Evolutionary conservation across 2,888 invertebrate genomes (phyloP), one percentile per base, ranked within the genome.

Genomic region (Thalpophila matura): DNA sequence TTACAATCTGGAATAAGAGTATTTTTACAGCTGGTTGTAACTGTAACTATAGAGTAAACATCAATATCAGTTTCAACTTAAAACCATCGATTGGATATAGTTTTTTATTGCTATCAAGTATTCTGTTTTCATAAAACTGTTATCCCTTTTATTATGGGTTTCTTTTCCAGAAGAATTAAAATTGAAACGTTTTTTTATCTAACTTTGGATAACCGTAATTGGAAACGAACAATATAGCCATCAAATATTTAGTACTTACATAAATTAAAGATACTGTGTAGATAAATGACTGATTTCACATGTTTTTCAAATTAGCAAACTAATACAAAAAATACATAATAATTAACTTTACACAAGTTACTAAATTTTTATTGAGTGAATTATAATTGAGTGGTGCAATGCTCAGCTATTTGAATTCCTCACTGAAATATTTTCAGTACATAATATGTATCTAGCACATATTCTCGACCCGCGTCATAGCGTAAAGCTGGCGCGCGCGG

Each of bases 21-120:
- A 84, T 86, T 87, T 87, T 86, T 86, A 83, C 82, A 82, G 80
- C 81, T 82, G 80, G 61, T 64, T 80, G 71, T 84, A 79, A 82
- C 71, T 77, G 67, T 73, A n/a, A n/a, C n/a, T n/a, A 70, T 61
- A 70, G 53, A 75, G 74, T 81, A 82, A 83, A 84, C 74, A 83
- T 67, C 42, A 74, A 65, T 66, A 76, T 79, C 64, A 68, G 58
- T 81, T 80, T 77, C 55, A 77, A 67, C 43, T 60, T 51, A 55
- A 51, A 60, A 64, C 50, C 64, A 66, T 74, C 67, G 63, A 64
- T 74, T 50, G 27, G 43, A 60, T 74, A 64, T 43, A 59, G 58
- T n/a, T n/a, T 76, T 82, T 82, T 82, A 83, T 76, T 74, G 50
- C n/a, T n/a, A n/a, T n/a, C n/a, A n/a, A n/a, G n/a, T n/a, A n/a